Evolutionary conservation across 2,888 invertebrate genomes (phyloP).

Genomic region (Therioaphis trifolii): DNA sequence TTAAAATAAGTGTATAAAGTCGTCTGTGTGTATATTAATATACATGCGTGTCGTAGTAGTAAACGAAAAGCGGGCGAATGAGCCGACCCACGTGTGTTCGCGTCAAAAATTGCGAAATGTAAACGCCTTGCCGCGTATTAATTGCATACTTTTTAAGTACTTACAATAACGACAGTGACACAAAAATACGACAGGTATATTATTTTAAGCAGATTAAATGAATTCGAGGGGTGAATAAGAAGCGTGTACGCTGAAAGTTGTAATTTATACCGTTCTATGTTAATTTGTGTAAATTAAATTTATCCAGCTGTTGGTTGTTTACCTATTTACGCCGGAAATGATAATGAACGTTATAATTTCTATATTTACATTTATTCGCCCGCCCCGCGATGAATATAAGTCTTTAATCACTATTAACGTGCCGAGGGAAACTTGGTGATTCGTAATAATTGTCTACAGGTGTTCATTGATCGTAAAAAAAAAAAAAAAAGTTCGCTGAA

Average conservation of each 20-base stretch:
- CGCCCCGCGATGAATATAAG: not conserved
- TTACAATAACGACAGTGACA: too few relatives aligned
- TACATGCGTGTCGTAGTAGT: too few relatives aligned
- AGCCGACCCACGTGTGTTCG: too few relatives aligned
- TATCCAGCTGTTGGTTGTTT: slow-evolving; percentile 19
- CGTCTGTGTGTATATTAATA: too few relatives aligned
- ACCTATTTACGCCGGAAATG: slow-evolving; percentile 8
- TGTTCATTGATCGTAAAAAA: not conserved
- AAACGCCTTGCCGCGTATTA: too few relatives aligned
- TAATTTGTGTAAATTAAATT: slow-evolving; percentile 48
- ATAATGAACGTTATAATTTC: slow-evolving; percentile 25
- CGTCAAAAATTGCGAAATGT: too few relatives aligned
- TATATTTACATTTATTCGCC: slow-evolving; percentile 26
- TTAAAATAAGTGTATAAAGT: not conserved
- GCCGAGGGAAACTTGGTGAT: not conserved
- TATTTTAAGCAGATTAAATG: slow-evolving; percentile 51
- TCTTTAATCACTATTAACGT: not conserved
- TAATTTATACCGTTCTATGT: slow-evolving; percentile 15
- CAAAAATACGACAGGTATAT: not conserved
- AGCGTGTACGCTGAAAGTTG: not conserved
- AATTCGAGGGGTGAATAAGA: not conserved
- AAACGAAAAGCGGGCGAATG: too few relatives aligned
- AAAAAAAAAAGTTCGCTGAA: slow-evolving; percentile 31
- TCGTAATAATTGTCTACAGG: not conserved
- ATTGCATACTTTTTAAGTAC: too few relatives aligned